Conservation (phyloP, 2,888 invertebrate species). For the Caenorhabditis wallacei region DNA sequence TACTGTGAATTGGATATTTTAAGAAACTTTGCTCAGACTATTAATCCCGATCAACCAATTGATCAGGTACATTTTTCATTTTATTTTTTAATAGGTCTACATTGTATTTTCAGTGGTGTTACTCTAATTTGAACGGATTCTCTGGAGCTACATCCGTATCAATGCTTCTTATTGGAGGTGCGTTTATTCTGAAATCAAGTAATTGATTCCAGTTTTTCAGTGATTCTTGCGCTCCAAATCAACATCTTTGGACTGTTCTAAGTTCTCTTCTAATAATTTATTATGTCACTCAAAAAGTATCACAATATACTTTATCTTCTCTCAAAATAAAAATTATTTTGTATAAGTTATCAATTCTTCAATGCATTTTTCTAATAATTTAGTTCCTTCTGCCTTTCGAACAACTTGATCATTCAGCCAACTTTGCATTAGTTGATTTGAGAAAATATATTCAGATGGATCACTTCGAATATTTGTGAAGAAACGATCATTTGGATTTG, state of each 20-base stretch:
- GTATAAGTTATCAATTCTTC: constrained; percentile 30
- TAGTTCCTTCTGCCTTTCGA: constrained; percentile 11
- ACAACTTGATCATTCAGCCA: constrained; percentile 49
- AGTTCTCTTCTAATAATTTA: not conserved
- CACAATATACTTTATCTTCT: not conserved
- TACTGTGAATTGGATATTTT: constrained; percentile 62
- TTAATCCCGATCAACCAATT: constrained; percentile 56
- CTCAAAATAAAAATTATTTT: constrained; percentile 2
- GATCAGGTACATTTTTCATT: constrained; percentile 17
- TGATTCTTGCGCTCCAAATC: constrained; percentile 16
- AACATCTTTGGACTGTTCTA: constrained; percentile 26
- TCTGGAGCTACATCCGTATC: constrained; percentile 7
- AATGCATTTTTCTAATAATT: constrained; percentile 28
- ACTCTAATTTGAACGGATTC: constrained; percentile 22
- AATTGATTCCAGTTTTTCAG: not conserved
- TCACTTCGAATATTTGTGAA: constrained; percentile 38
- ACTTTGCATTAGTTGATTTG: not conserved
- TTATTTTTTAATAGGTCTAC: too few relatives aligned
- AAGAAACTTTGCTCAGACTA: constrained; percentile 31
- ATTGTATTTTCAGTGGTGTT: constrained; percentile 49
- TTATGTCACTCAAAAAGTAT: not conserved
- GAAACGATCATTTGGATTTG: constrained; percentile 19
- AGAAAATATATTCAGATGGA: not conserved
- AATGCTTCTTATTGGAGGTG: constrained; percentile 27
- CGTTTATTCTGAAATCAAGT: not conserved